phyloP scores from a whole-genome alignment of 1,140 invertebrate genomes.

The Venturia canescens region DNA sequence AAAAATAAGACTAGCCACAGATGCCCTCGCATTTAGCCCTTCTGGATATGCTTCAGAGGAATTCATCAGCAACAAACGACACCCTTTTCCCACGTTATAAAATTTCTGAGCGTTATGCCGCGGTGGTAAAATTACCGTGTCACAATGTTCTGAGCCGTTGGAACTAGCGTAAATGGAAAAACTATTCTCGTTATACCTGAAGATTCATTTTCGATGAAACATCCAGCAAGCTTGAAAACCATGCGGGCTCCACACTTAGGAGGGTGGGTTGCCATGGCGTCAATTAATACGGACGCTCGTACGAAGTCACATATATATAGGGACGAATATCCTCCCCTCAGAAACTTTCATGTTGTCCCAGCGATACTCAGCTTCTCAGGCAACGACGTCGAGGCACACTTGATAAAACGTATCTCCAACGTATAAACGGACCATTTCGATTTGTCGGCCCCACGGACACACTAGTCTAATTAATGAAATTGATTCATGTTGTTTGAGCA shows the following conservation, averaged over 20 bases:
- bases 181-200: neutral
- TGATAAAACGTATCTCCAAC: slow-evolving; percentile 62
- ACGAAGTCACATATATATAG: neutral
- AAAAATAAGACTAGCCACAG: too few relatives aligned
- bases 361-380: neutral
- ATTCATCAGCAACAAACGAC: too few relatives aligned
- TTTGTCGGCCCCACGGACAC: slow-evolving; percentile 61
- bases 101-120: too few relatives aligned
- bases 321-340: slow-evolving; percentile 28
- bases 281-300: neutral
- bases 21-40: too few relatives aligned
- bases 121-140: too few relatives aligned
- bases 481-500: slow-evolving; percentile 64
- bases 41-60: too few relatives aligned
- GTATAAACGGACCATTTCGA: slow-evolving; percentile 64
- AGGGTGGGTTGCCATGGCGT: neutral
- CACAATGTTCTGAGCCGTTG: neutral
- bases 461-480: slow-evolving; percentile 74
- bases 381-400: slow-evolving; percentile 47
- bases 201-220: slow-evolving; percentile 35
- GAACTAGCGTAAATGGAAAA: neutral
- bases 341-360: slow-evolving; percentile 52
- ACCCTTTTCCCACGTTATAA: too few relatives aligned
- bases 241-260: too few relatives aligned
- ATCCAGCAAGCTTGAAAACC: neutral